phyloP scores from a whole-genome alignment of 2,888 invertebrate genomes.

The Phalera bucephala region DNA sequence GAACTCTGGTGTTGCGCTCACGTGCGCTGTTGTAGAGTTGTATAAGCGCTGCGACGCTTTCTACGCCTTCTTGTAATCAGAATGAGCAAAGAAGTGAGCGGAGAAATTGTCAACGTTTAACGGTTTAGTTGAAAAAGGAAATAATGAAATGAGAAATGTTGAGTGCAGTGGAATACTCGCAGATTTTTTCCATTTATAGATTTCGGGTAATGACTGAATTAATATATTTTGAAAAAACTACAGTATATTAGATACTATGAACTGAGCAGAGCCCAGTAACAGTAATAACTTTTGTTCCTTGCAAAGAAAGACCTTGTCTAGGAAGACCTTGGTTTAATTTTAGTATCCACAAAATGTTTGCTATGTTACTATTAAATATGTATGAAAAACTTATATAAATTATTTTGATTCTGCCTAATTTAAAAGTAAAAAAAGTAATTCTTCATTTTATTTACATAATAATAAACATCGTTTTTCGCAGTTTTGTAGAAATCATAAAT shows the following conservation, averaged over 20 bases:
- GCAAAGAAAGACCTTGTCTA: too few relatives aligned
- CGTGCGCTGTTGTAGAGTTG: conserved; percentile 61
- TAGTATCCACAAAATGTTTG: too few relatives aligned
- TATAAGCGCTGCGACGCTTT: conserved; percentile 72
- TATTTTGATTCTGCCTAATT: too few relatives aligned
- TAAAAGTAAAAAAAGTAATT: too few relatives aligned
- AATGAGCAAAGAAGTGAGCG: conserved; percentile 72
- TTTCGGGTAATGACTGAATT: conserved; percentile 8
- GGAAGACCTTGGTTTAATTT: too few relatives aligned
- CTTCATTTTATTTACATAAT: too few relatives aligned
- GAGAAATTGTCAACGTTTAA: conserved; percentile 71
- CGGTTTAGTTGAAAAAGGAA: conserved; percentile 57
- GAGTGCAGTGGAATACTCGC: conserved; percentile 29
- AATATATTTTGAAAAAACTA: too few relatives aligned
- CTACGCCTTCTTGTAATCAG: conserved; percentile 66
- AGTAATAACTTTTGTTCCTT: too few relatives aligned
- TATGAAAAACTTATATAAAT: not conserved
- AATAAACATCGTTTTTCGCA: too few relatives aligned
- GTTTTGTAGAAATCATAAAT: too few relatives aligned
- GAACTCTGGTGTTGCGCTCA: conserved; percentile 47
- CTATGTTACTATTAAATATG: conserved; percentile 2
- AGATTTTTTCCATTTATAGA: conserved; percentile 11
- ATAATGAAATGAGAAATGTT: conserved; percentile 47
- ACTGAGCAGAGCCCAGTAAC: too few relatives aligned
- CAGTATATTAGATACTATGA: too few relatives aligned